Percentiles rank a stretch among this genome's conserved stretches.
These are phyloP conservation scores for Malthinus flaveolus DNA, from an alignment of 2,888 invertebrate genomes.

Conservation along the genomic window DNA sequence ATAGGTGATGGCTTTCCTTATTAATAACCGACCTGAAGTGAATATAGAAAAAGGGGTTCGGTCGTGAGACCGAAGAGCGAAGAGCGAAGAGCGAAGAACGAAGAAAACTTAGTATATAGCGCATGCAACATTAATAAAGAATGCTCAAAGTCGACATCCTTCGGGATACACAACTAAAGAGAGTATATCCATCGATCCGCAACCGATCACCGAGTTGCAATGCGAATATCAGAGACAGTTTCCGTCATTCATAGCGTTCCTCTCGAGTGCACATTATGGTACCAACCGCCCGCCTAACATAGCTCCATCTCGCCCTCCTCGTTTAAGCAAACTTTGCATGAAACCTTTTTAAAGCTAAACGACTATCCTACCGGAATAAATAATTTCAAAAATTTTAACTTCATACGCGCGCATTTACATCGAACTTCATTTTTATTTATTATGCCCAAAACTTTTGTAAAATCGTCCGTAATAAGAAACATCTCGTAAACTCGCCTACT, in stretches of 20 bases:
- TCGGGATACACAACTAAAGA: constrained; percentile 27
- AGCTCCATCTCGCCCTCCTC: constrained; percentile 25
- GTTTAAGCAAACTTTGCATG: constrained; percentile 38
- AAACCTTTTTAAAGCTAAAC: constrained; percentile 34
- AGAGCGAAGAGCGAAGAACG: too few relatives aligned
- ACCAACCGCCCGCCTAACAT: constrained; percentile 1
- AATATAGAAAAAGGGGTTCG: not conserved
- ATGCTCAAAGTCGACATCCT: constrained; percentile 22
- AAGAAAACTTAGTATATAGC: constrained; percentile 18
- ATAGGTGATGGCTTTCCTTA: constrained; percentile 8
- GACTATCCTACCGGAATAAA: constrained; percentile 39
- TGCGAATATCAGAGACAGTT: constrained; percentile 22
- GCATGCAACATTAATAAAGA: constrained; percentile 28
- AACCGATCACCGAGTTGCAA: constrained; percentile 30
- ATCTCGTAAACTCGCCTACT: not conserved
- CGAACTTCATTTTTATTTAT: constrained; percentile 13
- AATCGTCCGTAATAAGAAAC: not conserved
- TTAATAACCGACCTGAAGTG: constrained; percentile 1
- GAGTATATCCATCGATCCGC: constrained; percentile 30
- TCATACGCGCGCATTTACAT: constrained; percentile 27
- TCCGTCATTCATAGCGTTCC: constrained; percentile 38
- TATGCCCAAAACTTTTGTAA: not conserved
- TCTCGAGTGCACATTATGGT: constrained; percentile 36
- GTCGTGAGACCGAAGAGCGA: constrained; percentile 9
- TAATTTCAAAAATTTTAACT: constrained; percentile 36